Base-by-base conservation (phyloP, 2,888 invertebrate genomes). In the Drosophila hamatofila region DNA sequence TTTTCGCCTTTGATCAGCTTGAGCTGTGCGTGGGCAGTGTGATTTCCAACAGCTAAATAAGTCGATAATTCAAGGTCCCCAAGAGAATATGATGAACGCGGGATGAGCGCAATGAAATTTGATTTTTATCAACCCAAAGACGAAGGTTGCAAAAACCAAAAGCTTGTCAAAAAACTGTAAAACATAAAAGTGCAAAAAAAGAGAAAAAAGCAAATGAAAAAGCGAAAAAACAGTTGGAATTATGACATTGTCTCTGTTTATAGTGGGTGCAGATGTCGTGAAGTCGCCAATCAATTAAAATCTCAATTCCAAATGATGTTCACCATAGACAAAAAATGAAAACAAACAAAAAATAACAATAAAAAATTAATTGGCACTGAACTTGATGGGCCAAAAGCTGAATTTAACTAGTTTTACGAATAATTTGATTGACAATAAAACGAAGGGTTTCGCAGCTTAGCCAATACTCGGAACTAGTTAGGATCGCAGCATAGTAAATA, bases 271-370 rank as follows among this genome's bases (percentile, higher is more conserved):
- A 73, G 57, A 81, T 84, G 85, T 89, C 88, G 84, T 88, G 88
- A 87, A 89, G 79, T 74, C 64, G 84, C 74, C 82, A 84, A 89
- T 84, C 84, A 84, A 89, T 84, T 84, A 84, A 87, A 83, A 81
- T 61, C 63, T 73, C 46, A 86, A 75, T 68, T 60, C 52, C 35
- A 73, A 64, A 48, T 21, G 71, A 16, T 65, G 58, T 54, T 68
- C 51, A 73, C 54, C 49, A 64, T 21, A 51, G 30, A 63, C 14
- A n/a, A 57, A 48, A 48, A 60, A 66, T 14, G 35, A 35, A 41
- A 25, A 9, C 2, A 9, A 39, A 66, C 14, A 44, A 41, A 25
- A n/a, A 39, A n/a, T 7, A 80, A 85, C 72, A 73, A 72, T 64
- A 54, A 30, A 51, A 70, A 75, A 74, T 83, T 89, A 89, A 87